These are phyloP conservation scores for Ichneumon xanthorius DNA, from an alignment of 2,888 invertebrate species.

Conservation along the genomic window DNA sequence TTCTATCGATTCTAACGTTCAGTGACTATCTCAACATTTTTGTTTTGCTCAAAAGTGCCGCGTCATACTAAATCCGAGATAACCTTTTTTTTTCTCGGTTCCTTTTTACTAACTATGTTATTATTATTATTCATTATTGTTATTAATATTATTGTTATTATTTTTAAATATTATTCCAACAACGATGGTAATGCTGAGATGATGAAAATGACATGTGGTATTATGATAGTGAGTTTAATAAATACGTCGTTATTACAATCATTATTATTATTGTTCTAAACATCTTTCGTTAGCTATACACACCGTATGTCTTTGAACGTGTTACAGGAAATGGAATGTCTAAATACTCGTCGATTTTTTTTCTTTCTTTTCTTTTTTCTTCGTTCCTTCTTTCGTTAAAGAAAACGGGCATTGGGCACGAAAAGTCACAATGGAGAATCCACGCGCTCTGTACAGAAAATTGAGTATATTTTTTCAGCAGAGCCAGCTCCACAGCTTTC, in stretches of 20 bases:
- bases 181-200: slow-evolving; percentile 67
- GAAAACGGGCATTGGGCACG: background rate
- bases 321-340: slow-evolving; percentile 67
- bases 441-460: slow-evolving; percentile 13
- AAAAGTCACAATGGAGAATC: slow-evolving; percentile 21
- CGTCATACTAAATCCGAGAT: slow-evolving; percentile 14
- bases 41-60: slow-evolving; percentile 17
- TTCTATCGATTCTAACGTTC: slow-evolving; percentile 62
- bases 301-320: slow-evolving; percentile 58
- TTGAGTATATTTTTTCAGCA: slow-evolving; percentile 49
- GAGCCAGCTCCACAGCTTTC: slow-evolving; percentile 61
- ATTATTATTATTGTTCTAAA: slow-evolving; percentile 57
- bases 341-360: slow-evolving; percentile 44
- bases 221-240: slow-evolving; percentile 49
- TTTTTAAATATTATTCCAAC: slow-evolving; percentile 64
- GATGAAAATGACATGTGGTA: slow-evolving; percentile 56
- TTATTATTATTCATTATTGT: slow-evolving; percentile 27
- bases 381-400: slow-evolving; percentile 13
- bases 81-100: slow-evolving; percentile 3
- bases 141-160: slow-evolving; percentile 48
- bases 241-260: slow-evolving; percentile 58
- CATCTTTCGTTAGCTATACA: slow-evolving; percentile 57
- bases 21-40: slow-evolving; percentile 64
- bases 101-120: slow-evolving; percentile 10
- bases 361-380: slow-evolving; percentile 12